A percentile compares a stretch with the other conserved stretches of the same genome.
These are phyloP conservation scores for Lasiurus cinereus DNA, from an alignment of 2,113 vertebrate genomes.

Conservation along the genomic window DNA sequence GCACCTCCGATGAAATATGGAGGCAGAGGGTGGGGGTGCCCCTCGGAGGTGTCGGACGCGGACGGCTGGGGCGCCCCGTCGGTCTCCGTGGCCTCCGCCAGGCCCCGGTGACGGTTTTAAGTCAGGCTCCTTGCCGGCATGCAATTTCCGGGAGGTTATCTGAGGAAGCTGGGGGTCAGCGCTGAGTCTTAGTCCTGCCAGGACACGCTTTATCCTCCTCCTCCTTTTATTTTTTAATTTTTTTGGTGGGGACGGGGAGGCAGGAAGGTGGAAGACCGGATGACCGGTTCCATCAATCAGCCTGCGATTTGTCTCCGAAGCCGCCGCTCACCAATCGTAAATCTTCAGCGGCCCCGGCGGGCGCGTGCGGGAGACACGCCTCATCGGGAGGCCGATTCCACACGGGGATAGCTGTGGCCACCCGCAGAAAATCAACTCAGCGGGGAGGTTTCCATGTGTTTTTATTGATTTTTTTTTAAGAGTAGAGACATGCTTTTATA, in stretches of 20 bases:
- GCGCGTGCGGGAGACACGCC: not conserved
- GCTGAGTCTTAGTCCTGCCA: not conserved
- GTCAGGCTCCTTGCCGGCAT: not conserved
- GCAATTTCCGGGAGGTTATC: constrained; percentile 8
- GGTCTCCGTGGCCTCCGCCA: rapidly evolving
- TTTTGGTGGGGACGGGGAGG: too few species aligned
- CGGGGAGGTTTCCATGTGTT: too few species aligned
- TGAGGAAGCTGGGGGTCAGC: not conserved
- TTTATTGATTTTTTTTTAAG: too few species aligned
- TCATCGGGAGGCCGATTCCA: not conserved
- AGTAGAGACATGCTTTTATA: too few species aligned
- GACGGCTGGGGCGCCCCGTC: rapidly evolving
- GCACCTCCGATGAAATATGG: not conserved
- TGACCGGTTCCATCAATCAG: not conserved
- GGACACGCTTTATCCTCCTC: not conserved
- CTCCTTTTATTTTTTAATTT: not conserved
- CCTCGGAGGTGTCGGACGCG: not conserved
- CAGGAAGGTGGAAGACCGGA: not conserved
- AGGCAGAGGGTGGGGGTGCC: not conserved
- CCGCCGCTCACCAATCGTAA: not conserved
- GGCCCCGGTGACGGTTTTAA: not conserved
- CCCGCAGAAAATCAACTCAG: not conserved
- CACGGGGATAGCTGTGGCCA: not conserved
- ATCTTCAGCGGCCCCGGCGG: not conserved
- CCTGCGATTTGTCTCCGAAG: not conserved